Percentiles rank a stretch among this genome's conserved stretches.
Conservation (phyloP, 2,797 vertebrate species). For the Fistularia tabacaria region DNA sequence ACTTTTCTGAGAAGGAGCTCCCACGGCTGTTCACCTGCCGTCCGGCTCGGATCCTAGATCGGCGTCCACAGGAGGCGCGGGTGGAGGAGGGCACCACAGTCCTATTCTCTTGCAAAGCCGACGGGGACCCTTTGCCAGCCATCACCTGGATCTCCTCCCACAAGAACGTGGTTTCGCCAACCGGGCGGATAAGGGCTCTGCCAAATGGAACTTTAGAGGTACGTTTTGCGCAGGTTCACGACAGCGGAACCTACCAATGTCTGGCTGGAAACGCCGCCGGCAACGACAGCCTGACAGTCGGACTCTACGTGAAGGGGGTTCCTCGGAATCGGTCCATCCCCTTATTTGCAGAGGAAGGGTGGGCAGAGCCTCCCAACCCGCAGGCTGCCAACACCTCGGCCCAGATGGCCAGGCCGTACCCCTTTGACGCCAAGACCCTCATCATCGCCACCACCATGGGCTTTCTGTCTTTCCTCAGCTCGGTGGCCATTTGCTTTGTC, state of each 20-base stretch:
- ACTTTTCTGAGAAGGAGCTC: conserved; percentile 82
- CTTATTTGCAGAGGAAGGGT: conserved; percentile 65
- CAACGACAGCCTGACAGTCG: conserved; percentile 80
- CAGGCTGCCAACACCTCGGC: conserved; percentile 70
- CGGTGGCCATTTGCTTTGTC: conserved; percentile 85
- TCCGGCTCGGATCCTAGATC: conserved; percentile 74
- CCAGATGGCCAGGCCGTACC: conserved; percentile 66
- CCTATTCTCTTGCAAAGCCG: conserved; percentile 79
- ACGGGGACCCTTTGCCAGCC: conserved; percentile 81
- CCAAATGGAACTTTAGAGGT: conserved; percentile 83
- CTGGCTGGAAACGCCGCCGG: conserved; percentile 83
- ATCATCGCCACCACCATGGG: conserved; percentile 86
- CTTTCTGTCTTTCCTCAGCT: conserved; percentile 87
- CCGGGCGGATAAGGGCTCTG: conserved; percentile 77
- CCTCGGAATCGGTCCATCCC: conserved; percentile 67
- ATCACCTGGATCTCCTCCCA: conserved; percentile 82
- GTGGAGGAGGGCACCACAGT: conserved; percentile 80
- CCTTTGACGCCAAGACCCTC: conserved; percentile 81
- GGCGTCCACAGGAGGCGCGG: conserved; percentile 68
- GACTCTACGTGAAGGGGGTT: conserved; percentile 77
- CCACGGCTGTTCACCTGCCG: conserved; percentile 79
- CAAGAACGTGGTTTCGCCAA: conserved; percentile 60
- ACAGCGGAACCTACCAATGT: conserved; percentile 82
- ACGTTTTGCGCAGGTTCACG: conserved; percentile 78
- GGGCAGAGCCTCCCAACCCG: conserved; percentile 63